A percentile compares a stretch with the other conserved stretches of the same genome.
phyloP scores from a whole-genome alignment of 2,113 vertebrate genomes.

The Syngnathoides biaculeatus region DNA sequence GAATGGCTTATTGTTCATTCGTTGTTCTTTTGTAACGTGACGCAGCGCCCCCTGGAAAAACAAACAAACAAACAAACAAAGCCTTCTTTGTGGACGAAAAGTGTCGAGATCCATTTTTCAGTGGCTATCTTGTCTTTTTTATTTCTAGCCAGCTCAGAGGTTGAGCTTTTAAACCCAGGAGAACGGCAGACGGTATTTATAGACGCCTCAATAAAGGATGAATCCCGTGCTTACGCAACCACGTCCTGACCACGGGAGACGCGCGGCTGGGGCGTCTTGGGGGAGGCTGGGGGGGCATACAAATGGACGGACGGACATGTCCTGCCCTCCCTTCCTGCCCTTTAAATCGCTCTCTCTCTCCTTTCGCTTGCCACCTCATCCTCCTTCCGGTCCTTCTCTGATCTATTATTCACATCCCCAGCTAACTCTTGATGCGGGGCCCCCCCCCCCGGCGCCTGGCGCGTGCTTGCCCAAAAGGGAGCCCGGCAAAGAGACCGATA shows the following conservation, averaged over 20 bases:
- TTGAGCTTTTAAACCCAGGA: slow-evolving; percentile 39
- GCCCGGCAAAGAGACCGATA: slow-evolving; percentile 42
- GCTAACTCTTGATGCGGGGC: slow-evolving; percentile 30
- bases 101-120: background rate
- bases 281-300: slow-evolving; percentile 11
- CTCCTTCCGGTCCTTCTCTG: slow-evolving; percentile 31
- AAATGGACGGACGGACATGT: slow-evolving; percentile 8
- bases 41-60: background rate
- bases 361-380: slow-evolving; percentile 7
- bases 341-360: slow-evolving; percentile 32
- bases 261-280: slow-evolving; percentile 25
- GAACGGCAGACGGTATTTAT: slow-evolving; percentile 53
- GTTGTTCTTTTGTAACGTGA: background rate
- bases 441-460: slow-evolving; percentile 36
- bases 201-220: slow-evolving; percentile 61
- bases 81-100: background rate
- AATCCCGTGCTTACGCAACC: slow-evolving; percentile 55
- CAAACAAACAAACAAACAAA: background rate
- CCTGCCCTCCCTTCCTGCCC: slow-evolving; percentile 20
- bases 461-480: slow-evolving; percentile 56
- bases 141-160: slow-evolving; percentile 38
- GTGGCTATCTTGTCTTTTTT: slow-evolving; percentile 14
- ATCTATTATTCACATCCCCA: slow-evolving; percentile 61
- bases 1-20: too few species aligned
- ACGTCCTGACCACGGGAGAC: slow-evolving; percentile 47